Conservation (phyloP, 2,113 vertebrate genomes). For the Dascyllus trimaculatus region DNA sequence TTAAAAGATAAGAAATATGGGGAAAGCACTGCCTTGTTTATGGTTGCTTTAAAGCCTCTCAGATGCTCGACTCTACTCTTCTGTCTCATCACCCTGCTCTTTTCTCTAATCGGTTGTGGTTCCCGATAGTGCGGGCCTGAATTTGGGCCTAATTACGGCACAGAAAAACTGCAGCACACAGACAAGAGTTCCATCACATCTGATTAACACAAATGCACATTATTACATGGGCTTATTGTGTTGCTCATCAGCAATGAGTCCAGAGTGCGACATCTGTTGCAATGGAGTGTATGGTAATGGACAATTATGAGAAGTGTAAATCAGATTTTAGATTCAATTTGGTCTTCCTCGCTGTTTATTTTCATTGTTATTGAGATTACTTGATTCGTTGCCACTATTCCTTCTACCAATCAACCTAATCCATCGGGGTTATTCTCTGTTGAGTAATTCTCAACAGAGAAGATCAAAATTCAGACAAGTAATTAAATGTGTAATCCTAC, state of each 20-base stretch:
- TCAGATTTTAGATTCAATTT: neutral
- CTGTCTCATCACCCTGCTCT: neutral
- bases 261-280: neutral
- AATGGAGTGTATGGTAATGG: neutral
- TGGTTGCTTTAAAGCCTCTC: neutral
- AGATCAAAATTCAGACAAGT: neutral
- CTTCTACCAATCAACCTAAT: no score
- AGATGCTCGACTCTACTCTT: neutral
- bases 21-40: neutral
- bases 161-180: neutral
- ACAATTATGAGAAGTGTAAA: neutral
- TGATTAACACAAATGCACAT: neutral
- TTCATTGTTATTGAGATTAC: neutral
- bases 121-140: neutral
- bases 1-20: neutral
- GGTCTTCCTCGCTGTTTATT: neutral
- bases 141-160: slow-evolving; percentile 16
- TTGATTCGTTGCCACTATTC: no score
- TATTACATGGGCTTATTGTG: neutral
- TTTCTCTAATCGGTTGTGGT: neutral
- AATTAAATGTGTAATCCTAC: neutral
- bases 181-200: slow-evolving; percentile 15
- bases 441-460: neutral
- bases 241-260: neutral
- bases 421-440: no score